Base-by-base conservation (phyloP, 2,113 vertebrate species). In the Ancistrus triradiatus region DNA sequence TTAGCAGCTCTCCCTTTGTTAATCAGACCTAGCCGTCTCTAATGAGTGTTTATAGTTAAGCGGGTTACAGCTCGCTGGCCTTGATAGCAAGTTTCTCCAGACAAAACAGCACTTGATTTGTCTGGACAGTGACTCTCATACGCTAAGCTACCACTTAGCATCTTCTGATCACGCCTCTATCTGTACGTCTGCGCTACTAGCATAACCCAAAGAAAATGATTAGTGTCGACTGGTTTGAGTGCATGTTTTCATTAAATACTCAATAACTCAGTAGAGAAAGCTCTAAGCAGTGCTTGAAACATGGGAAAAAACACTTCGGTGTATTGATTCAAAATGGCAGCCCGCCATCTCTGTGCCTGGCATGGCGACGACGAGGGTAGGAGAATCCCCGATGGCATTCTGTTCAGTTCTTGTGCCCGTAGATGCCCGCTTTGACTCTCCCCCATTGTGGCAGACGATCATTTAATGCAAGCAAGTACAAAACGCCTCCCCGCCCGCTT, bases 21-120 rank as follows among this genome's bases (percentile, higher is more conserved):
- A 84, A 85, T 84, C 67, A 59, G 77, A 59, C 74, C 79, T 72
- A 71, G 76, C 58, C 53, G 44, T 70, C 63, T 77, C 88, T 91
- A 91, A 90, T 91, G 90, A 85, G 85, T 83, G 84, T 91, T 91
- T 85, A n/a, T 80, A 81, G 78, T 85, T 90, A 92, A 91, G 90
- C 85, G 75, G 83, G 87, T 87, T 87, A 83, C 85, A 87, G 82
- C 83, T 86, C 78, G 77, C 74, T 68, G 67, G 69, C 67, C 72
- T 71, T 63, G 79, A 74, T 35, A 44, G 7, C 27, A 31, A 31
- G 7, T 31, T 31, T 31, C 27, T 4, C 27, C 27, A 31, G 7
- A 7, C 27, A 31, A 7, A 31, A 31, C 7, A 31, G n/a, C n/a
- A n/a, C 35, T 37, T 13, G 14, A 37, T 37, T 11, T 4, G 35